phyloP scores from a whole-genome alignment of 2,888 invertebrate genomes.

The Volucella inanis region DNA sequence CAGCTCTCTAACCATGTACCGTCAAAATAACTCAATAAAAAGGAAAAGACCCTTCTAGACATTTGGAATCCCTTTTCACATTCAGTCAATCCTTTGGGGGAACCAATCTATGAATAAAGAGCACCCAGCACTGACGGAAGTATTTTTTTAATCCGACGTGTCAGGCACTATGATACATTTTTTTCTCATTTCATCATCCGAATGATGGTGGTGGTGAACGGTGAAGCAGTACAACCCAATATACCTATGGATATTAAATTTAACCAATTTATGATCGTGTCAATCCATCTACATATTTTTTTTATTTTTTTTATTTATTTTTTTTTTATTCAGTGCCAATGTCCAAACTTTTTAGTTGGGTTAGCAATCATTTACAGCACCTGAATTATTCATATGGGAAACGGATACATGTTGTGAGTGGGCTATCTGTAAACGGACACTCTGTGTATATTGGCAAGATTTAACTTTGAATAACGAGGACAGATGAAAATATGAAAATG shows the following conservation, averaged over 20 bases:
- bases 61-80: slow-evolving; percentile 19
- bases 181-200: slow-evolving; percentile 3
- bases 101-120: slow-evolving; percentile 8
- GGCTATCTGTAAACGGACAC: slow-evolving; percentile 34
- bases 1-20: neutral
- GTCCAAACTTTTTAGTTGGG: neutral
- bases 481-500: neutral
- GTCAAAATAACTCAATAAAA: slow-evolving; percentile 31
- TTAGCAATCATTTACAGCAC: slow-evolving; percentile 42
- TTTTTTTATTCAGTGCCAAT: neutral
- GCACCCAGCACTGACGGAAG: slow-evolving; percentile 4
- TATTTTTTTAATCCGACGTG: slow-evolving; percentile 48
- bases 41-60: slow-evolving; percentile 3
- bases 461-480: slow-evolving; percentile 22
- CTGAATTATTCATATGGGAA: slow-evolving; percentile 66
- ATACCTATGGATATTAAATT: slow-evolving; percentile 13
- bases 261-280: slow-evolving; percentile 50
- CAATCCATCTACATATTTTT: neutral
- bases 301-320: neutral
- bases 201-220: too few species aligned
- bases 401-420: slow-evolving; percentile 37
- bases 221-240: slow-evolving; percentile 28
- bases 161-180: slow-evolving; percentile 10
- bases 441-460: slow-evolving; percentile 19
- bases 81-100: slow-evolving; percentile 5